Conservation (phyloP, 2,113 vertebrate species). For the Bujurquina vittata region DNA sequence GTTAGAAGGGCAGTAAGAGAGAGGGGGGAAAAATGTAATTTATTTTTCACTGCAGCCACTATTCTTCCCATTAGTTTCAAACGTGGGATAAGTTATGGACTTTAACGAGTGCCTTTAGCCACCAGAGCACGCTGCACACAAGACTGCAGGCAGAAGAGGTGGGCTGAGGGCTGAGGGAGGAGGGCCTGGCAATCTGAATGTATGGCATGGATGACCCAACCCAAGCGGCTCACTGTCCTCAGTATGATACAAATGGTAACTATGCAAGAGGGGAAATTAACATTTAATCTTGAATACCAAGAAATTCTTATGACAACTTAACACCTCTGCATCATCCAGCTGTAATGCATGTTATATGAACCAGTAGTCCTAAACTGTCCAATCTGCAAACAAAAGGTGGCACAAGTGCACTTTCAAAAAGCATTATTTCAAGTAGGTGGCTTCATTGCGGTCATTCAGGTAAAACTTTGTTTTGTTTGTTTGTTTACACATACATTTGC, state of each 20-base stretch:
- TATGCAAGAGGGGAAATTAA: neutral
- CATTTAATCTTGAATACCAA: slow-evolving; percentile 4
- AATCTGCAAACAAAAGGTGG: neutral
- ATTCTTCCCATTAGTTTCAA: slow-evolving; percentile 88
- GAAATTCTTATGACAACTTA: slow-evolving; percentile 6
- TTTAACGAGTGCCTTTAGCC: slow-evolving; percentile 84
- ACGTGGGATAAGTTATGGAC: slow-evolving; percentile 85
- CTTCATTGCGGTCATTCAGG: slow-evolving; percentile 13
- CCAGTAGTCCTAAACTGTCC: neutral
- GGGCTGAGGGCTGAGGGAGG: slow-evolving; percentile 5
- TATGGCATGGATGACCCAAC: slow-evolving; percentile 39
- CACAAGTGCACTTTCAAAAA: neutral
- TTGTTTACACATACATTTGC: slow-evolving; percentile 16
- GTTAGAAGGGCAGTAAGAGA: slow-evolving; percentile 88
- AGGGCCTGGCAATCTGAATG: slow-evolving; percentile 30
- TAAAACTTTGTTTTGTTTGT: neutral
- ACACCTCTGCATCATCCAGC: neutral
- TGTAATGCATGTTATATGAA: neutral
- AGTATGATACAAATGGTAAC: slow-evolving; percentile 26
- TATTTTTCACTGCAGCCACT: slow-evolving; percentile 85
- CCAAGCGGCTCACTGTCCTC: neutral
- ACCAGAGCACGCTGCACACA: slow-evolving; percentile 78
- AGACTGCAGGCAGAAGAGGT: slow-evolving; percentile 56
- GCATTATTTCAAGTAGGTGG: neutral
- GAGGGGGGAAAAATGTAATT: slow-evolving; percentile 77